A percentile compares a stretch with the other conserved stretches of the same genome.
phyloP scores from a whole-genome alignment of 1,140 invertebrate genomes.

The Drosophila carrolli region DNA sequence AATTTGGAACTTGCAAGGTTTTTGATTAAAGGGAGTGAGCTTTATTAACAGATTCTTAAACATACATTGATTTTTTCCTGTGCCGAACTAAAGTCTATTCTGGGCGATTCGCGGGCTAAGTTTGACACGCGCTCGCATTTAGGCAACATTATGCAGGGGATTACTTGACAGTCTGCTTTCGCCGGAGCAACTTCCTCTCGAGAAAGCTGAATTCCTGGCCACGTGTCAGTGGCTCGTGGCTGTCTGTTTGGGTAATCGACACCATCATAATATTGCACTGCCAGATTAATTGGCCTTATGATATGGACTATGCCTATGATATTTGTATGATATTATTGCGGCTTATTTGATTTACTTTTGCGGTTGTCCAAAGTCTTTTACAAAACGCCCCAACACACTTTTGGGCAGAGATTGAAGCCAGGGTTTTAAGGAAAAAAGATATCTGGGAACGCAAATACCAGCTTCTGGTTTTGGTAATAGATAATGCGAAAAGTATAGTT shows the following conservation, averaged over 20 bases:
- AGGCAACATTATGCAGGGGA: constrained; percentile 77
- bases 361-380: constrained; percentile 1
- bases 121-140: constrained; percentile 74
- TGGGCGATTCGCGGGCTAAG: constrained; percentile 18
- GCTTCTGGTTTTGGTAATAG: not conserved
- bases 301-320: constrained; percentile 7
- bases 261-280: constrained; percentile 75
- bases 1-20: too few species aligned
- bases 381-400: constrained; percentile 13
- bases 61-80: not conserved
- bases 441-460: not conserved
- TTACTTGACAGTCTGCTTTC: constrained; percentile 54
- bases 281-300: constrained; percentile 62
- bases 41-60: not conserved
- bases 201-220: constrained; percentile 25
- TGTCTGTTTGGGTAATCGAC: constrained; percentile 72
- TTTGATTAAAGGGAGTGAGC: too few species aligned
- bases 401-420: not conserved
- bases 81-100: constrained; percentile 4
- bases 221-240: constrained; percentile 52
- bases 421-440: constrained; percentile 11
- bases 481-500: not conserved
- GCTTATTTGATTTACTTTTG: constrained; percentile 54
- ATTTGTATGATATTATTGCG: constrained; percentile 47
- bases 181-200: constrained; percentile 11